Evolutionary conservation across 2,113 vertebrate species (phyloP).

Genomic region (Sinocyclocheilus anshuiensis): DNA sequence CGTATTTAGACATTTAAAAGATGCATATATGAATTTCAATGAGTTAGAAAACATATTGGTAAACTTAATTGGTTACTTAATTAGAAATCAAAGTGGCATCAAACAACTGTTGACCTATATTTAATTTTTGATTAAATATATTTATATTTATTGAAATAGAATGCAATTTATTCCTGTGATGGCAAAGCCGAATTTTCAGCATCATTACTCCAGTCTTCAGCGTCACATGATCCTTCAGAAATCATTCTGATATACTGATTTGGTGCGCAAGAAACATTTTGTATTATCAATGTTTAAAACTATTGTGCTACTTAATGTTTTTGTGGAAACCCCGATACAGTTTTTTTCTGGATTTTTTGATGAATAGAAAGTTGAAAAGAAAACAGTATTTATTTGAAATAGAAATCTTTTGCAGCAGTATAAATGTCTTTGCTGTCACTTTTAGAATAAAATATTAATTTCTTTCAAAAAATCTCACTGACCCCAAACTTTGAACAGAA

Average conservation of each 20-base stretch:
- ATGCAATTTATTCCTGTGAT: too few species aligned
- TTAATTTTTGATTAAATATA: too few species aligned
- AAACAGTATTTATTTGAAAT: background rate
- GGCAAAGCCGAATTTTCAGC: too few species aligned
- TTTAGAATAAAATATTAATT: background rate
- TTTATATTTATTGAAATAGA: too few species aligned
- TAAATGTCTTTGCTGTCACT: background rate
- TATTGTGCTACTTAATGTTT: background rate
- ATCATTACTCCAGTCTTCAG: too few species aligned
- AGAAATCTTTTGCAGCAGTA: background rate
- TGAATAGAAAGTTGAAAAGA: too few species aligned
- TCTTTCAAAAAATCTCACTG: background rate
- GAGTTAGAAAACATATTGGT: background rate
- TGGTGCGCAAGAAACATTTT: background rate
- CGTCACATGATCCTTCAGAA: background rate
- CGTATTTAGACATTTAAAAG: background rate
- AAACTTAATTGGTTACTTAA: background rate
- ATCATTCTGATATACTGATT: background rate
- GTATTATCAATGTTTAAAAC: background rate
- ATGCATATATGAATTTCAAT: background rate
- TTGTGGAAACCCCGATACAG: too few species aligned
- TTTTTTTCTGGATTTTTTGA: too few species aligned
- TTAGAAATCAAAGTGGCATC: background rate
- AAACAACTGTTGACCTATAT: too few species aligned
- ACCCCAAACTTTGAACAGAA: background rate